Evolutionary conservation across 2,888 invertebrate species (phyloP).

Genomic region (Drosophila percnosoma): DNA sequence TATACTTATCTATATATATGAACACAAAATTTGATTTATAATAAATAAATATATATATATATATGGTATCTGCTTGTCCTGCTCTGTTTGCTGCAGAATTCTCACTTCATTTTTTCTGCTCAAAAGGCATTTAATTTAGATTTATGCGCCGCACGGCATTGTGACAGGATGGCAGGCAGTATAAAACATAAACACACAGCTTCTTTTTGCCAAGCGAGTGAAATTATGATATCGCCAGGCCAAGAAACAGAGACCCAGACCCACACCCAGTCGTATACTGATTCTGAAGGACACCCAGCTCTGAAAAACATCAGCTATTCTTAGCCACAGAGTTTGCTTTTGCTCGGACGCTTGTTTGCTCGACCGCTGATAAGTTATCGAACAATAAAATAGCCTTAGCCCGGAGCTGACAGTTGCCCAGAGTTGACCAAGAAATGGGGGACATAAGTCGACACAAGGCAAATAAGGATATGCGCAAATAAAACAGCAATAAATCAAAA

Average conservation of each 20-base stretch:
- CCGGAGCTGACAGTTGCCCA: slow-evolving; percentile 53
- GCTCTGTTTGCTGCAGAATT: too few species aligned
- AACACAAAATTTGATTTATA: not conserved
- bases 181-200: slow-evolving; percentile 65
- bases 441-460: slow-evolving; percentile 62
- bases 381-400: slow-evolving; percentile 78
- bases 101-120: slow-evolving; percentile 40
- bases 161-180: slow-evolving; percentile 65
- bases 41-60: not conserved
- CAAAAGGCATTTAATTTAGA: slow-evolving; percentile 82
- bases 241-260: slow-evolving; percentile 5
- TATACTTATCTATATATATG: not conserved
- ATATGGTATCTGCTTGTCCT: slow-evolving; percentile 9
- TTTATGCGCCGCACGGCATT: slow-evolving; percentile 74
- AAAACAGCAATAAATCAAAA: slow-evolving; percentile 80
- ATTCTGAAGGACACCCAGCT: slow-evolving; percentile 6
- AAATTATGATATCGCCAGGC: slow-evolving; percentile 70
- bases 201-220: slow-evolving; percentile 48
- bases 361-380: slow-evolving; percentile 76
- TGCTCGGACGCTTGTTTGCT: slow-evolving; percentile 56
- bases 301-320: slow-evolving; percentile 15
- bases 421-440: slow-evolving; percentile 5
- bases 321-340: slow-evolving; percentile 44
- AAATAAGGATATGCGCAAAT: slow-evolving; percentile 81
- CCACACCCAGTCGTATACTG: not conserved